phyloP scores from a whole-genome alignment of 2,797 vertebrate species.

The Brachyrhaphis roseni region DNA sequence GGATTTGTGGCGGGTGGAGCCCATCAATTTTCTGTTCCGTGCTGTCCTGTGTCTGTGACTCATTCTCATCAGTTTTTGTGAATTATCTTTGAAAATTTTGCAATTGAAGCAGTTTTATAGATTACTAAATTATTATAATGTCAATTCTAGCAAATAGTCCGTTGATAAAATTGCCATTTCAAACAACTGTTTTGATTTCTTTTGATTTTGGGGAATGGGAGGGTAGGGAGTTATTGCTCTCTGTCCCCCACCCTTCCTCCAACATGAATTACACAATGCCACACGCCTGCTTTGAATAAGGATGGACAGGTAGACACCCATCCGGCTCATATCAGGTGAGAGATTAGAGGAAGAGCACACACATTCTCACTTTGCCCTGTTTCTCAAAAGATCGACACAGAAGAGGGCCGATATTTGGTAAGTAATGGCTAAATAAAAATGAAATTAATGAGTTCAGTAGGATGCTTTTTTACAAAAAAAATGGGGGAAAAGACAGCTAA shows the following conservation, averaged over 20 bases:
- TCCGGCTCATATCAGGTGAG: constrained; percentile 22
- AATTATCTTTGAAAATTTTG: not conserved
- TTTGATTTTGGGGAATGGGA: too few relatives aligned
- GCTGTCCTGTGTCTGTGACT: not conserved
- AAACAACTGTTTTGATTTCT: not conserved
- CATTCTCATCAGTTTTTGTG: not conserved
- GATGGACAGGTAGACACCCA: constrained; percentile 39
- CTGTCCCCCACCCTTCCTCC: not conserved
- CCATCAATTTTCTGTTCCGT: not conserved
- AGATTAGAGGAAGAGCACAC: constrained; percentile 15
- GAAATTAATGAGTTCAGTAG: not conserved
- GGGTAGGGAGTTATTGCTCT: not conserved
- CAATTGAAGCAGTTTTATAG: not conserved
- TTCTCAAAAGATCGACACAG: not conserved
- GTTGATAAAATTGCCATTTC: not conserved
- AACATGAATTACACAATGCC: not conserved
- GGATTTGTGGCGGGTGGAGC: not conserved
- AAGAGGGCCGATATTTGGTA: not conserved
- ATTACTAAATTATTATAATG: not conserved
- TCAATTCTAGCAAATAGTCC: not conserved
- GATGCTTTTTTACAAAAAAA: not conserved
- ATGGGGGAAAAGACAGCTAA: not conserved
- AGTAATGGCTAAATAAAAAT: not conserved
- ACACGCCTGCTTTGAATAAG: constrained; percentile 35
- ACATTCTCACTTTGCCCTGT: constrained; percentile 1